Base-by-base conservation (phyloP, 2,113 vertebrate genomes). In the Mesembrinibis cayennensis region DNA sequence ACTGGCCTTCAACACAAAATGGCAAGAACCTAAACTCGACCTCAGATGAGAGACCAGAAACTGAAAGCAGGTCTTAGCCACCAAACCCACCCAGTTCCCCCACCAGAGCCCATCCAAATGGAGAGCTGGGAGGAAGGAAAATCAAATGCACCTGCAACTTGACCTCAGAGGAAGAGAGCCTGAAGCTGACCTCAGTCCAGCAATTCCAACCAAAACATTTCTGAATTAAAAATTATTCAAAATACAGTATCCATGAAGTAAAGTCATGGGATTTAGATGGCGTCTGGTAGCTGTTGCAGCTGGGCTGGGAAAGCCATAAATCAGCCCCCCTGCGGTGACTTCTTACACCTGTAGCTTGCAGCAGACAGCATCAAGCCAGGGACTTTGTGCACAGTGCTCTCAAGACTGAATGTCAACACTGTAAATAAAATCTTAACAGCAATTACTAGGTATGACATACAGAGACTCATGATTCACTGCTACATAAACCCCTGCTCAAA, bases 341-440 rank as follows among this genome's bases (percentile, higher is more conserved):
- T 80, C 52, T 83, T 53, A 25, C 47, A 76, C 30, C 50, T 73
- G 38, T 47, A 89, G 45, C 55, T 53, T 44, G 34, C 30, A 65
- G 82, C n/a, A 62, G 71, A 40, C 32, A 77, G 50, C 77, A 87
- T 34, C 0, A 0, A 92, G 63, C 13, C 38, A 62, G 85, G 65
- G 77, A 80, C 40, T 40, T 67, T 40, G 52, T 65, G 58, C 87
- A 90, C 70, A 74, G 66, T 27, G 38, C 83, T 92, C 89, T 91
- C 78, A 22, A 89, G 67, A 70, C 32, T 79, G 32, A 62, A 90
- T 50, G 34, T 34, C 85, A 96, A 67, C 53, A 38, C 38, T 42
- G 65, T 67, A 85, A 95, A 96, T 94, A 90, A 92, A 82, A 70
- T 30, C 53, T 84, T 65, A 82, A 25, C 72, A 82, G 62, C 49